Base-by-base conservation (phyloP, 2,888 invertebrate genomes). In the Sarcophaga subvicina region DNA sequence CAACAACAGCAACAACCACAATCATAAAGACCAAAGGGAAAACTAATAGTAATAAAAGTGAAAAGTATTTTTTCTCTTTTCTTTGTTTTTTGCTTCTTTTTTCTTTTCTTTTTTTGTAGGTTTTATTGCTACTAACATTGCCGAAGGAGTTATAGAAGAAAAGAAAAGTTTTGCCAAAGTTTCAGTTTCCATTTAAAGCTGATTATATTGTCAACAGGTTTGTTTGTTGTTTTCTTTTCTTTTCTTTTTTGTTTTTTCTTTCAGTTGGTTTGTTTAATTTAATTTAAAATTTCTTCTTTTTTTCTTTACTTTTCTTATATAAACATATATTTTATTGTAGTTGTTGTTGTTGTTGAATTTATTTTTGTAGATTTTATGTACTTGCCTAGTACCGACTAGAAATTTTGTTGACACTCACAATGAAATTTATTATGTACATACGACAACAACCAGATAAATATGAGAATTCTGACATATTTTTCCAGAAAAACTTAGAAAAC, bases 151-250 rank as follows among this genome's bases (percentile, higher is more conserved):
- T 49, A 69, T 22, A 69, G 3, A 69, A 64, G 73, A 25, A 27
- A 47, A 27, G n/a, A 64, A 83, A 83, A 78, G 62, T 73, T 84
- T 66, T 54, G 14, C 8, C 37, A 75, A 73, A 78, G 81, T 78
- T 64, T 86, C 62, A 78, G 83, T 79, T 78, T 87, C 81, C 81
- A 81, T 81, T 81, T 71, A 80, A 81, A 87, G 78, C 84, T 81
- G 81, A 87, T 87, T 87, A 87, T 67, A 81, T 67, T 79, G 83
- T 87, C 87, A 87, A 87, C 87, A 87, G 87, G 84, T 87, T 79
- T 83, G 80, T 82, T 54, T 66, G 25, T 75, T 77, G 82, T 77
- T 67, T 49, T 72, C 66, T 72, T 78, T 72, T 49, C 10, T 72
- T 83, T 66, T 78, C 11, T 60, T 22, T 72, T 22, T 72, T n/a